Percentiles rank a stretch among this genome's conserved stretches.
Evolutionary conservation across 2,888 invertebrate species (phyloP).

Genomic region (Drosophila rellima): DNA sequence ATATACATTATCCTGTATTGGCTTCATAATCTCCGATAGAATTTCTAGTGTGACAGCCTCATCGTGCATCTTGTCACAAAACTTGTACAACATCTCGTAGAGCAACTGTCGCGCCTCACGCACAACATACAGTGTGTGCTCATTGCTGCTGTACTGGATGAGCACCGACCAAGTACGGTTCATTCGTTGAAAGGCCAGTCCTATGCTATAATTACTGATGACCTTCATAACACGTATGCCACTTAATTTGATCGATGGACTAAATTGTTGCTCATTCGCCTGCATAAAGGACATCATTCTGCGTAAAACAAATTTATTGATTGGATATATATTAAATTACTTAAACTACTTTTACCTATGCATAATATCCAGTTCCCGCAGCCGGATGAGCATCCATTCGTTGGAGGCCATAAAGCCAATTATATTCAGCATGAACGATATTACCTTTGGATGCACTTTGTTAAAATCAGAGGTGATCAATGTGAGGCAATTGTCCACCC

Average conservation of each 20-base stretch:
- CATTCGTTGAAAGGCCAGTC: constrained; percentile 89
- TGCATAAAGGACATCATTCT: constrained; percentile 76
- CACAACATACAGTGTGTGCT: constrained; percentile 90
- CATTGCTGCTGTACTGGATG: constrained; percentile 88
- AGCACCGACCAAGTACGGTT: constrained; percentile 89
- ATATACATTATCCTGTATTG: constrained; percentile 87
- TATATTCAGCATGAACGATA: constrained; percentile 89
- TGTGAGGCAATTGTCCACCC: constrained; percentile 86
- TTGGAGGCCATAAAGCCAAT: constrained; percentile 88
- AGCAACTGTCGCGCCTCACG: constrained; percentile 89
- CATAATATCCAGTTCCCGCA: constrained; percentile 86
- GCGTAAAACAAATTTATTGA: background rate
- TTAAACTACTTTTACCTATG: constrained; percentile 66
- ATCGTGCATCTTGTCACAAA: constrained; percentile 84
- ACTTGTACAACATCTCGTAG: constrained; percentile 87
- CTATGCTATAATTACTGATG: constrained; percentile 88
- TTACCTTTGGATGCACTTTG: constrained; percentile 86
- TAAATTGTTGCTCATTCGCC: constrained; percentile 78
- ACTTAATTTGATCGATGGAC: constrained; percentile 89
- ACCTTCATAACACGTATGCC: constrained; percentile 89
- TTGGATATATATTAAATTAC: background rate
- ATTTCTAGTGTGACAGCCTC: constrained; percentile 87
- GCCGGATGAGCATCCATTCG: constrained; percentile 88
- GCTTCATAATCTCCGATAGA: constrained; percentile 87
- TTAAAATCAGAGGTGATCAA: constrained; percentile 83